Base-by-base conservation (phyloP, 2,888 invertebrate genomes). In the Napeogenes sylphis region DNA sequence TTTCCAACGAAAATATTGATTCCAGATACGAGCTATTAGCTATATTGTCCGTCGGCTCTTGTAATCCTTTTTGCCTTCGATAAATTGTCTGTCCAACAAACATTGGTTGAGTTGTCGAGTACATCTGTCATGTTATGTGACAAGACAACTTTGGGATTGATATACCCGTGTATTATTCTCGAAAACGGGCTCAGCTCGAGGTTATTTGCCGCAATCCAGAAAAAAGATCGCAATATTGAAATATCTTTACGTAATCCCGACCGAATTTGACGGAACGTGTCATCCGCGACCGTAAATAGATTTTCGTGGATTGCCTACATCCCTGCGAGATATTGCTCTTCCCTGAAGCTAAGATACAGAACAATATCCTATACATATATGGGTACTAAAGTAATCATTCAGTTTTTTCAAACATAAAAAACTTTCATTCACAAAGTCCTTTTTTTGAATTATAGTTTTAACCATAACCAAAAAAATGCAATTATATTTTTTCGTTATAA, bases 271-370 rank as follows among this genome's bases (percentile, higher is more conserved):
- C 53, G 63, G 61, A 59, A 63, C 61, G 64, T 62, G 64, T 62
- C 66, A 59, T 53, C 54, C 53, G 47, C 53, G 45, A 45, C 54
- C 30, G 59, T 67, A 64, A 67, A 67, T 61, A 62, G 66, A 67
- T 67, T 62, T 60, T 56, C 45, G 58, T 57, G 56, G 58, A 62
- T 59, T 56, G 56, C 42, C 55, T 62, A 45, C 21, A 45, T 58
- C 38, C 33, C 45, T 58, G 42, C 30, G 35, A 60, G 14, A 58
- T 58, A 56, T 55, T 62, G 60, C 63, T 60, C 55, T 54, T 62
- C 47, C 30, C 51, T 45, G 42, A 51, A 55, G 45, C 10, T 13
- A 58, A 56, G 56, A 45, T 42, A 59, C 32, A 14, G 14, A 21
- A 51, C 10, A 30, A 21, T 30, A 51, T 30, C 6, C 8, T 51